These are phyloP conservation scores for Pammene aurita DNA, from an alignment of 2,888 invertebrate genomes.

Conservation along the genomic window DNA sequence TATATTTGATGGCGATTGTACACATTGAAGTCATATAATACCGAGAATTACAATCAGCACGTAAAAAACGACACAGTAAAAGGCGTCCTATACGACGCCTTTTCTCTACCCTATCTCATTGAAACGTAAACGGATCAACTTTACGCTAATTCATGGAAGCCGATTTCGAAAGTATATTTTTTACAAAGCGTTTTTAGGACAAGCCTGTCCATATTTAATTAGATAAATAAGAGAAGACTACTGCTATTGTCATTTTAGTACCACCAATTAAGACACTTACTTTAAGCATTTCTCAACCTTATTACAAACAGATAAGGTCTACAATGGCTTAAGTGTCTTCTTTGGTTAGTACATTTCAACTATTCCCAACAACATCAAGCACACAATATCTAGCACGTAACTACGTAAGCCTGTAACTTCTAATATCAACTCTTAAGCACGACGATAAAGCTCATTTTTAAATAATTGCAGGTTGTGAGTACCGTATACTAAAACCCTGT, in stretches of 20 bases:
- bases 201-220: background rate
- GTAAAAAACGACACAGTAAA: too few species aligned
- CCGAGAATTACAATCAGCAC: too few species aligned
- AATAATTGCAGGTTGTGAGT: constrained; percentile 43
- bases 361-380: constrained; percentile 18
- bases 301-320: background rate
- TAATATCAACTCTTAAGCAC: constrained; percentile 44
- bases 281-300: background rate
- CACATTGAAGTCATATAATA: too few species aligned
- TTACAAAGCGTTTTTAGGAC: too few species aligned
- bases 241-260: background rate
- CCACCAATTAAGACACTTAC: background rate
- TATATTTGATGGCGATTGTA: too few species aligned
- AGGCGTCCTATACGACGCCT: too few species aligned
- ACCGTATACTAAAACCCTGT: constrained; percentile 53
- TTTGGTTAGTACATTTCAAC: background rate
- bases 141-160: background rate
- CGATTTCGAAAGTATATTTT: background rate
- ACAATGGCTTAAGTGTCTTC: background rate
- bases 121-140: background rate
- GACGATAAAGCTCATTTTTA: constrained; percentile 48
- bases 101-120: background rate
- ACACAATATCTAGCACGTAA: constrained; percentile 44
- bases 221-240: background rate
- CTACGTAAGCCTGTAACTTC: constrained; percentile 40